Evolutionary conservation across 2,113 vertebrate species (phyloP), one percentile per base, ranked within the genome.

Genomic region (Vicugna pacos): DNA sequence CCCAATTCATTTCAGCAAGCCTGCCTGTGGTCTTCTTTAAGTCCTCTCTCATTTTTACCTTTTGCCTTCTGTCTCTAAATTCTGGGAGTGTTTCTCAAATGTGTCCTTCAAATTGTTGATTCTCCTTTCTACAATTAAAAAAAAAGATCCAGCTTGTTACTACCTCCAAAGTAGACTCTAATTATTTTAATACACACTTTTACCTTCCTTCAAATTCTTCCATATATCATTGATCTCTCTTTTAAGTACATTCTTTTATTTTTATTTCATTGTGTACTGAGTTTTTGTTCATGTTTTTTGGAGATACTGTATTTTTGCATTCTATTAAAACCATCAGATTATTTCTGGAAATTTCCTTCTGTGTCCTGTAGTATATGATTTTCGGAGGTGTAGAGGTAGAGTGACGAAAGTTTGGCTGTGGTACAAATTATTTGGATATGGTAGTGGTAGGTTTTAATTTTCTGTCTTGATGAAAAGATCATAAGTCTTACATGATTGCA

Each of bases 271-370:
- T 16, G 4, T 87, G 20, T 81, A 35, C 10, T 83, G 60, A 88
- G 15, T 32, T 72, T 72, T 72, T 79, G 19, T n/a, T 73, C 5
- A 38, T 65, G 32, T 46, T n/a, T 32, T 24, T 42, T 62, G 35
- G 20, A 86, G n/a, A n/a, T 20, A 46, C 42, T 67, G 35, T 19
- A 35, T 65, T 67, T 54, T 86, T 87, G 11, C 12, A 6, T 65
- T 73, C 58, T 82, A 52, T 88, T n/a, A 60, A 67, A 87, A 82
- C 80, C 42, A 17, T 72, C 26, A 54, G 24, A 42, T 81, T 28
- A 91, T 60, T 86, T 73, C 76, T 94, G 64, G 65, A 93, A 56
- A 52, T 79, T 91, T 73, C 75, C n/a, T 60, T 83, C 69, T 92
- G 69, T 5, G 13, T 35, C 7, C n/a, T 62, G 28, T 72, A 48